Base-by-base conservation (phyloP, 1,140 invertebrate genomes). In the Meteorus sp. region DNA sequence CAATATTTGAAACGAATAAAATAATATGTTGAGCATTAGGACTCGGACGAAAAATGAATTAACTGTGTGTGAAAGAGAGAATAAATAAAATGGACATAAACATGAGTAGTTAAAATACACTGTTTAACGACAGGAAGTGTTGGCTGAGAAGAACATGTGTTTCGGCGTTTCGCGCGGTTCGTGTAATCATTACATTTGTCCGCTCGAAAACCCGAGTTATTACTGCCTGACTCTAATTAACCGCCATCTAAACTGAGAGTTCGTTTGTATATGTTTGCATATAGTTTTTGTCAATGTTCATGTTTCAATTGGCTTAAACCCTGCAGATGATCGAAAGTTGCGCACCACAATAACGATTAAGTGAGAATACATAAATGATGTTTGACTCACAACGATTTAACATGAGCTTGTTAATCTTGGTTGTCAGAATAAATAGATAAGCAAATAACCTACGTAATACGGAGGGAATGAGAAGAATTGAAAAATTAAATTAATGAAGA, bases 81-180 rank as follows among this genome's bases (percentile, higher is more conserved):
- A 52, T 15, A 13, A 25, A 17, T 19, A 43, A 19, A 37, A 54
- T 60, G 47, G 59, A 60, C 59, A 63, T 62, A 68, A 68, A 70
- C 63, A 65, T 55, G 56, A 64, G 68, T 66, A 66, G 73, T 69
- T 75, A 68, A 72, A 71, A 59, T n/a, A n/a, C 67, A 63, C 56
- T 68, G 52, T 77, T 77, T 77, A 77, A 78, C 75, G 76, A 77
- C 73, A 71, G 76, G 76, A 78, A 78, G 67, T 61, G 71, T 73
- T 69, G 64, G 59, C 33, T 50, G 64, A 65, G 70, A 68, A 62
- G 62, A 74, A 77, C 75, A 77, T 70, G 62, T 78, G 76, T 77
- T 75, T 71, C 63, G 60, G 52, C 56, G 65, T 71, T 72, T 74
- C 59, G 70, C 67, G 64, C 62, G 61, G 55, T 59, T 72, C 68